A percentile compares a stretch with the other conserved stretches of the same genome.
Conservation (phyloP, 2,113 vertebrate genomes). For the Actenoides hombroni region DNA sequence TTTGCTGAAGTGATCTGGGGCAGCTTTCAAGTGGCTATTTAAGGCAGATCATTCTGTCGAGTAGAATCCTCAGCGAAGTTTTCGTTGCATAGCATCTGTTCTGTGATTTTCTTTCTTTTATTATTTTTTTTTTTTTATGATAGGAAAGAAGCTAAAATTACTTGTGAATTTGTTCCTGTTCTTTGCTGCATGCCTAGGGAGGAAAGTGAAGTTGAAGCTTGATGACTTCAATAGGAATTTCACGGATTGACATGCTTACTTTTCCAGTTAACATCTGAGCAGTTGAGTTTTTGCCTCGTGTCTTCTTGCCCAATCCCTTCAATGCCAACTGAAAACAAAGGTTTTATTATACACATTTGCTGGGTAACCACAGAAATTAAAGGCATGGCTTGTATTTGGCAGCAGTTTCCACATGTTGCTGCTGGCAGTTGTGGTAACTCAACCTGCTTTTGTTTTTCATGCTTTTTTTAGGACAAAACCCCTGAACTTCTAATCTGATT, state of each 20-base stretch:
- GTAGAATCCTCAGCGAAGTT: neutral
- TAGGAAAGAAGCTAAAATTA: conserved; percentile 1
- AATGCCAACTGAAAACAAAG: neutral
- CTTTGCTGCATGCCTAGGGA: neutral
- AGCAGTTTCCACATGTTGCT: neutral
- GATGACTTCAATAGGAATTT: neutral
- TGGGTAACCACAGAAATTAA: neutral
- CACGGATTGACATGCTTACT: neutral
- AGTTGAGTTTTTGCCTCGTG: fast-evolving
- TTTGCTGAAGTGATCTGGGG: neutral
- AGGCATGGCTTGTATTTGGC: neutral
- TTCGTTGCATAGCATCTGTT: neutral
- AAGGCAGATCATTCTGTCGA: neutral
- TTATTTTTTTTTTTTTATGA: neutral
- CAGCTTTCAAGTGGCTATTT: neutral
- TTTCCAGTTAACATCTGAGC: neutral
- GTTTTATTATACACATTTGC: neutral
- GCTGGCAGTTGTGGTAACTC: neutral
- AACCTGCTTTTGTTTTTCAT: neutral
- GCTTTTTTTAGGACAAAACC: neutral
- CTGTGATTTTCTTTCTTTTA: neutral
- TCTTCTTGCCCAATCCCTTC: neutral
- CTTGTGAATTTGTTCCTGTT: neutral
- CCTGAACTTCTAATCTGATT: neutral
- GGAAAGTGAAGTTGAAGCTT: neutral